phyloP scores from a whole-genome alignment of 2,113 vertebrate genomes.

The Noctilio leporinus region DNA sequence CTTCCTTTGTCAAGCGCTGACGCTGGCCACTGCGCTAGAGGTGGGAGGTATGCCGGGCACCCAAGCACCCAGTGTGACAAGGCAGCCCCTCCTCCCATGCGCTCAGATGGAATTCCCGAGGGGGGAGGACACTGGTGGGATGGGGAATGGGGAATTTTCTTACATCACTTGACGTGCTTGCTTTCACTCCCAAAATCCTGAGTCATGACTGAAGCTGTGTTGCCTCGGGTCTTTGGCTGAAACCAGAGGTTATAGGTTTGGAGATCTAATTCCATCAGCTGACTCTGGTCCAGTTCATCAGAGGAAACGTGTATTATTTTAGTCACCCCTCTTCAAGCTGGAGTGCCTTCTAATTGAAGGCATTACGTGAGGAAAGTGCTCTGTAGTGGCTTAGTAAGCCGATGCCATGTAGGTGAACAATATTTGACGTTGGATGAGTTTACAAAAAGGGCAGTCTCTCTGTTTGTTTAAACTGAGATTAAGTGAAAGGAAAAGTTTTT shows the following conservation, averaged over 20 bases:
- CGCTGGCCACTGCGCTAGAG: background rate
- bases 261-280: constrained; percentile 58
- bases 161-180: constrained; percentile 74
- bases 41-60: background rate
- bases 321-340: background rate
- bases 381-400: constrained; percentile 51
- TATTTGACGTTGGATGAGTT: constrained; percentile 59
- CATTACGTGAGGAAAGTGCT: constrained; percentile 56
- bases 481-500: constrained; percentile 75
- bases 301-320: constrained; percentile 34
- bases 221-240: constrained; percentile 45
- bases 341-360: constrained; percentile 20
- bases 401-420: constrained; percentile 62
- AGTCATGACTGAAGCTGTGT: constrained; percentile 73
- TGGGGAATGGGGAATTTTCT: constrained; percentile 73
- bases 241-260: constrained; percentile 72
- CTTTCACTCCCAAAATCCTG: constrained; percentile 78
- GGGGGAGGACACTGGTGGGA: constrained; percentile 10
- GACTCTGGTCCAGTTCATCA: constrained; percentile 9
- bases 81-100: background rate
- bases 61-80: background rate
- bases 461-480: constrained; percentile 76
- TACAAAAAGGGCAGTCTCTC: constrained; percentile 72
- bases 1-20: constrained; percentile 70
- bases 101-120: background rate